Evolutionary conservation across 64 coral and sea anemone species (phyloP), one percentile per base, ranked within the genome.

Genomic region (Astreopora myriophthalma): DNA sequence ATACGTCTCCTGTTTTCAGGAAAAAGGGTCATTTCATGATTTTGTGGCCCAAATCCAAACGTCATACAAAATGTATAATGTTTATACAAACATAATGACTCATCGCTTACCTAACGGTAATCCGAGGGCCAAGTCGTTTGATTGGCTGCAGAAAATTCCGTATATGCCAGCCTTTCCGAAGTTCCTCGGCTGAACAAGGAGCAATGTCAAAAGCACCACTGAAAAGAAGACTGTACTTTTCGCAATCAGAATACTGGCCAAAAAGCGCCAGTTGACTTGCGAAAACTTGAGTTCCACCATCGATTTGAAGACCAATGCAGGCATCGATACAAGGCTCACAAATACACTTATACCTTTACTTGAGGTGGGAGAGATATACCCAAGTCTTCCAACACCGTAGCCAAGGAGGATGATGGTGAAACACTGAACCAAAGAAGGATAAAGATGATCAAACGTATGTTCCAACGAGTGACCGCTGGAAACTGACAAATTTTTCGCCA

Each of bases 111-210:
- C 22, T 44, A 98, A 36, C 71, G 96, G 96, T 14, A 86, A 87
- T 14, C 96, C 96, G 40, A 98, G 84, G 4, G 96, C 92, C 51
- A 98, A 88, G 62, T 98, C 96, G 85, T 98, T 98, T 17, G 96
- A 98, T 49, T 94, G 77, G 34, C 92, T 98, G 68, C 83, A 80
- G 26, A 98, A 98, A 23, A 98, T 88, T 29, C 88, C 88, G 77
- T 85, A 98, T 38, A 98, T 88, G 33, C 96, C 96, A 85, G 96
- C 96, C 88, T 69, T 92, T 79, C 96, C 92, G 74, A 92, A 96
- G 27, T 88, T 92, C 16, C 73, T 51, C 12, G 88, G 73, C 26
- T 80, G 94, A 28, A 86, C 48, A 44, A 98, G 69, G 2, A 98
- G 34, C 35, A 94, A 34, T 7, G 92, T 94, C n/a, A 98, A 84